Evolutionary conservation across 2,797 vertebrate genomes (phyloP).

Genomic region (Oryzias sinensis): DNA sequence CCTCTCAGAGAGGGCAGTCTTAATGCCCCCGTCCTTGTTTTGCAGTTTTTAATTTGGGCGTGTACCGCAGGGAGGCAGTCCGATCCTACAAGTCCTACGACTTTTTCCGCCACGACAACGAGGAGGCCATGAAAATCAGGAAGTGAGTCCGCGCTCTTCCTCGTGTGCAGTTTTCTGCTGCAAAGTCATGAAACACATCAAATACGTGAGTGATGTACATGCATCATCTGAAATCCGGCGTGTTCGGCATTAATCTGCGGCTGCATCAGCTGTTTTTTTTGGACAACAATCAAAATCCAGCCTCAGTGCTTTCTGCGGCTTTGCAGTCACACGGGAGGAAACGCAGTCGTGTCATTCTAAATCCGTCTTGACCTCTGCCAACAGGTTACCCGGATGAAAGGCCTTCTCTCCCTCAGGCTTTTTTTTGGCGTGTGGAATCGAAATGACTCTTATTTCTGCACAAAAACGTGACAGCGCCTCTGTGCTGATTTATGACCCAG

Average conservation of each 20-base stretch:
- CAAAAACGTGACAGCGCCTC: conserved; percentile 35
- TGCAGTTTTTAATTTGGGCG: conserved; percentile 95
- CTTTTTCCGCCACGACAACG: conserved; percentile 96
- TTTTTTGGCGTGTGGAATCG: conserved; percentile 6
- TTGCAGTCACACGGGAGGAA: neutral
- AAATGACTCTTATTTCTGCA: conserved; percentile 7
- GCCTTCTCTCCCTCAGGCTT: neutral
- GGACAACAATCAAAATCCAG: conserved; percentile 14
- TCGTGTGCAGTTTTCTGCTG: no score
- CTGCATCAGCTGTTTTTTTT: conserved; percentile 54
- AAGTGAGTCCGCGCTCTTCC: conserved; percentile 79
- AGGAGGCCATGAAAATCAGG: conserved; percentile 95
- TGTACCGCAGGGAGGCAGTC: conserved; percentile 94
- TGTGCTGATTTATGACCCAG: conserved; percentile 54
- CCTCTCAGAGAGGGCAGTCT: neutral
- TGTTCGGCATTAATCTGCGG: conserved; percentile 34
- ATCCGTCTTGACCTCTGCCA: conserved; percentile 2
- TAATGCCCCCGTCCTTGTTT: conserved; percentile 33
- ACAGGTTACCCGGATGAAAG: neutral
- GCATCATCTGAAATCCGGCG: neutral
- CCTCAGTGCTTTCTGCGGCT: conserved; percentile 1
- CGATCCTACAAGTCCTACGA: conserved; percentile 94
- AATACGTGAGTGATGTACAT: no score
- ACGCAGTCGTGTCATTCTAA: neutral
- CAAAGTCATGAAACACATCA: no score